Evolutionary conservation across 2,113 vertebrate species (phyloP).

Genomic region (Datnioides undecimradiatus): DNA sequence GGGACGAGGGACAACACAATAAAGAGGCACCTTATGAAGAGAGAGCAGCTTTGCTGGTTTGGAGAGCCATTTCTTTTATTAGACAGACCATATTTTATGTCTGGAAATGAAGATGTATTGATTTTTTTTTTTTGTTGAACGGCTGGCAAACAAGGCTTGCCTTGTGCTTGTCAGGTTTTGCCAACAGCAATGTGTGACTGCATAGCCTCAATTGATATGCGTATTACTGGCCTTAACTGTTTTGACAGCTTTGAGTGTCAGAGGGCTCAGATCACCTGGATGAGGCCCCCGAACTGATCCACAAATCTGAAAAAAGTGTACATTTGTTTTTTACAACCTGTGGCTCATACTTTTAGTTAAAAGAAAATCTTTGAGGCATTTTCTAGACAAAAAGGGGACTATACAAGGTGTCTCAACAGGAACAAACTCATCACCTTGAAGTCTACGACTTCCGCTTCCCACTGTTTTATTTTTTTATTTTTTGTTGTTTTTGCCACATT

Average conservation of each 20-base stretch:
- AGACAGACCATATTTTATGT: conserved; percentile 41
- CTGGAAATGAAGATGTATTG: conserved; percentile 37
- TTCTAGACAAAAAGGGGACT: conserved; percentile 71
- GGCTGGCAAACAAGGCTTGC: conserved; percentile 50
- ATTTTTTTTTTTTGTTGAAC: conserved; percentile 32
- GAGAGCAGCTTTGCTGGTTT: conserved; percentile 78
- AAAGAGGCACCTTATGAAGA: conserved; percentile 80
- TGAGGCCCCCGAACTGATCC: conserved; percentile 8
- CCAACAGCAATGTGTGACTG: conserved; percentile 60
- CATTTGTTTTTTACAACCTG: conserved; percentile 43
- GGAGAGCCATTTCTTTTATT: conserved; percentile 62
- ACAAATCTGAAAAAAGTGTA: conserved; percentile 22
- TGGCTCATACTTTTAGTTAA: conserved; percentile 58
- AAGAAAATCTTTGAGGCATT: conserved; percentile 74
- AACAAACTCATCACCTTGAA: conserved; percentile 65
- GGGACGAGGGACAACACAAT: conserved; percentile 72
- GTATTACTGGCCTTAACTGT: conserved; percentile 53
- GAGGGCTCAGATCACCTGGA: conserved; percentile 45
- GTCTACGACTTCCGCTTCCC: conserved; percentile 59
- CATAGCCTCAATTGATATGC: conserved; percentile 70
- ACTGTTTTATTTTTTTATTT: conserved; percentile 72
- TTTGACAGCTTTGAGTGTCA: conserved; percentile 45
- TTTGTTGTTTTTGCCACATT: conserved; percentile 72
- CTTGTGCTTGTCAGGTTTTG: conserved; percentile 77
- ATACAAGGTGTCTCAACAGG: conserved; percentile 73